Conservation (phyloP, 2,888 invertebrate species). For the Ditula angustiorana region DNA sequence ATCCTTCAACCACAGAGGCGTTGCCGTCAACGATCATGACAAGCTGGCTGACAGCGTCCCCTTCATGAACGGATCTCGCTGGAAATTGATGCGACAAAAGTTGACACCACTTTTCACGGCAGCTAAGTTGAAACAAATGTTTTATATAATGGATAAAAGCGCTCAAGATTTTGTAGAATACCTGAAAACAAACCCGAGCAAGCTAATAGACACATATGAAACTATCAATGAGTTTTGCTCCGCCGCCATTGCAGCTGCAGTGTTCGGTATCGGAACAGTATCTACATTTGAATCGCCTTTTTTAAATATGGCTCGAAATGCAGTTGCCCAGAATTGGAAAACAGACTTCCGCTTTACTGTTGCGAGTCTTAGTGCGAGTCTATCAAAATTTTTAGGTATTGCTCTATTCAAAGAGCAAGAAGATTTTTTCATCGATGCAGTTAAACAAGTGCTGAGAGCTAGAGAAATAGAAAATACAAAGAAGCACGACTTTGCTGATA, state of each 20-base stretch:
- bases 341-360: constrained; percentile 53
- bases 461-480: constrained; percentile 56
- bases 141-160: too few species aligned
- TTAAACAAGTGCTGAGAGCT: constrained; percentile 59
- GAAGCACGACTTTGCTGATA: constrained; percentile 64
- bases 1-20: constrained; percentile 59
- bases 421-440: constrained; percentile 60
- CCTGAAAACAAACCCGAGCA: constrained; percentile 56
- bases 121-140: too few species aligned
- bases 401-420: constrained; percentile 58
- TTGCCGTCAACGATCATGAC: constrained; percentile 52
- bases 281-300: constrained; percentile 67
- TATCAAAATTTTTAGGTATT: constrained; percentile 51
- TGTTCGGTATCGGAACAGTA: constrained; percentile 67
- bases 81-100: constrained; percentile 68
- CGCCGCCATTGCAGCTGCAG: constrained; percentile 62
- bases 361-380: constrained; percentile 41
- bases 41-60: constrained; percentile 58
- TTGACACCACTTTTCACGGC: constrained; percentile 68
- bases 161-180: too few species aligned
- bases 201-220: constrained; percentile 47
- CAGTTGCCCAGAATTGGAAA: constrained; percentile 45
- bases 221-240: constrained; percentile 54
- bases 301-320: constrained; percentile 50
- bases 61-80: constrained; percentile 57